Base-by-base conservation (phyloP, 2,113 vertebrate species). In the Australoheros scitulus region DNA sequence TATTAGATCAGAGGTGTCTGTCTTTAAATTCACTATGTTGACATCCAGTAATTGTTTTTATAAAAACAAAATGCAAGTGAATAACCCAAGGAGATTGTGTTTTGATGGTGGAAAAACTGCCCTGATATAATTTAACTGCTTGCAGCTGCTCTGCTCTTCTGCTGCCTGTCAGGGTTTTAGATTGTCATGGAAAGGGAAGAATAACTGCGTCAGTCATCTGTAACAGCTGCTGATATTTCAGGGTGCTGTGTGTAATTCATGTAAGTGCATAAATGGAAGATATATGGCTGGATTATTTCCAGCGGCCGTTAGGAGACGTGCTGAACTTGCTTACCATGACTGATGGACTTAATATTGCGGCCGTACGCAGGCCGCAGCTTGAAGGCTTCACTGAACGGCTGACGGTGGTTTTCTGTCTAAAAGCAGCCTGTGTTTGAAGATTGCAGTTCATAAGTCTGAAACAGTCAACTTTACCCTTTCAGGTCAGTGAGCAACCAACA, bases 1-100 rank as follows among this genome's bases (percentile, higher is more conserved):
- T 98, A 98, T 98, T 99, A 99, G 97, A 97, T 93, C 92, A 88
- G 63, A 64, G 29, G 60, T 86, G 93, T 93, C 79, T 88, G 85
- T 81, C 75, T 83, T 85, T 91, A 75, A 81, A 68, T 90, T 88
- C 7, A 36, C 58, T 1, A 1, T 65, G 56, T 70, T 32, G 34
- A 57, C 57, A 76, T 34, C 20, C 3, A 34, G 24, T 52, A 63
- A 38, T 15, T 26, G 47, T 64, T 56, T 64, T 47, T 77, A n/a
- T 61, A 7, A 50, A 61, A 50, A 32, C 24, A 60, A 50, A 61
- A 29, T 17, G 57, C 43, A 36, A 22, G 24, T 63, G 3, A 18
- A 43, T 11, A 59, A 77, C 6, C 3, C 0, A 2, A 15, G 11
- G 57, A n/a, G 41, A 22, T 24, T 7, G 52, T 24, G 26, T 86